phyloP scores from a whole-genome alignment of 2,797 vertebrate genomes.

The Etheostoma perlongum region DNA sequence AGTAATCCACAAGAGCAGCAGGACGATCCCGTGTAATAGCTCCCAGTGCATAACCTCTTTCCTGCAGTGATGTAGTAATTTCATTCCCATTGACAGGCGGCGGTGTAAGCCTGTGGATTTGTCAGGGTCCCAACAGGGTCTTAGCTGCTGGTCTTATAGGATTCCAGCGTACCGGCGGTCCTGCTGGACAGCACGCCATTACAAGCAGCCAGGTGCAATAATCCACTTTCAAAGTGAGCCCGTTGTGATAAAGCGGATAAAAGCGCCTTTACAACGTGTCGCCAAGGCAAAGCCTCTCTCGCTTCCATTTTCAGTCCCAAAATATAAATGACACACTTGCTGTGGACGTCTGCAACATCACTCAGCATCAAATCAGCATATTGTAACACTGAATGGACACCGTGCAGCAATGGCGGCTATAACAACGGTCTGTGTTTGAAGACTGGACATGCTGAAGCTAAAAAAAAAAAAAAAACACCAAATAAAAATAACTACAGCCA shows the following conservation, averaged over 20 bases:
- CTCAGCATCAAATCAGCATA: not conserved
- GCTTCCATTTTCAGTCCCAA: constrained; percentile 37
- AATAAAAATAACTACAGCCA: constrained; percentile 8
- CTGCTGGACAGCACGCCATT: constrained; percentile 45
- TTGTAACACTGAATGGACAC: not conserved
- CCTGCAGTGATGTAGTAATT: constrained; percentile 40
- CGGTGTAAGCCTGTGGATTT: constrained; percentile 65
- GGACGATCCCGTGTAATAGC: constrained; percentile 7
- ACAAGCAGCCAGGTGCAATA: constrained; percentile 64
- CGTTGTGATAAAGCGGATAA: constrained; percentile 66
- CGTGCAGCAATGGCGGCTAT: not conserved
- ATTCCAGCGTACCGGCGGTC: constrained; percentile 50
- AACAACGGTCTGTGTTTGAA: not conserved
- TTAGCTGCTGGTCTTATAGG: constrained; percentile 56
- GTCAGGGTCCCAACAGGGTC: constrained; percentile 54
- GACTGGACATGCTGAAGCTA: constrained; percentile 7
- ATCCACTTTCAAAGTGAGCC: constrained; percentile 66
- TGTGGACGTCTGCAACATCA: constrained; percentile 16
- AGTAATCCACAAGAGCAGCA: constrained; percentile 35
- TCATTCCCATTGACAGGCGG: constrained; percentile 54
- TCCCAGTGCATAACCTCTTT: constrained; percentile 19
- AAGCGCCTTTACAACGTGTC: constrained; percentile 60
- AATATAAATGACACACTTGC: constrained; percentile 24
- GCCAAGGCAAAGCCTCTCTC: constrained; percentile 38
- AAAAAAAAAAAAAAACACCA: no score